A percentile compares a stretch with the other conserved stretches of the same genome.
phyloP scores from a whole-genome alignment of 2,113 vertebrate genomes.

The Triplophysa siluroides region DNA sequence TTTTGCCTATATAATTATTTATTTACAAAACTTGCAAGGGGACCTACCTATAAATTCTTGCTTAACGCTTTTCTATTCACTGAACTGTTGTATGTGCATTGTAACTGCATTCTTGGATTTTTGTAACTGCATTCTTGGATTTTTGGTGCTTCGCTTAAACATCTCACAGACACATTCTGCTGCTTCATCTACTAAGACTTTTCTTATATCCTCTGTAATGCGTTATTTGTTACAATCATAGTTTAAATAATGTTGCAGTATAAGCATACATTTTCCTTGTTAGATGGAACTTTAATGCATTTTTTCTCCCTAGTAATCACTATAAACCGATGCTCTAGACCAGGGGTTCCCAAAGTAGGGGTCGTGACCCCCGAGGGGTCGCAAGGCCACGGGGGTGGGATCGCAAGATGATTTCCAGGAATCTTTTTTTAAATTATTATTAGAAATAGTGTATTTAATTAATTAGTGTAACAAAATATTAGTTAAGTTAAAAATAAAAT shows the following conservation, averaged over 20 bases:
- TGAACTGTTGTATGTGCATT: not conserved
- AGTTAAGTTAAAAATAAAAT: too few relatives aligned
- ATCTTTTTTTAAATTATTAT: too few relatives aligned
- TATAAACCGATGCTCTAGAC: not conserved
- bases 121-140: not conserved
- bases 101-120: conserved; percentile 1
- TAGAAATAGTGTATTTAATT: too few relatives aligned
- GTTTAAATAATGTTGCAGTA: not conserved
- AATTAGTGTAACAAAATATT: too few relatives aligned
- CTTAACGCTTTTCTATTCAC: conserved; percentile 12
- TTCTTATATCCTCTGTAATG: not conserved
- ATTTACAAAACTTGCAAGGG: not conserved
- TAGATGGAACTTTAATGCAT: not conserved
- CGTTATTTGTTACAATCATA: not conserved
- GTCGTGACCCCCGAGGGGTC: too few relatives aligned
- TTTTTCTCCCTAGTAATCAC: not conserved
- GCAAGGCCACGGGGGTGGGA: too few relatives aligned
- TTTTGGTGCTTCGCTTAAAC: conserved; percentile 2
- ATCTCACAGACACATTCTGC: not conserved
- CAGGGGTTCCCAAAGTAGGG: not conserved
- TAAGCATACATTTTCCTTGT: too few relatives aligned
- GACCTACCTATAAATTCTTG: not conserved
- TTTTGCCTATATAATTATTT: conserved; percentile 18
- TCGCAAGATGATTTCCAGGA: too few relatives aligned
- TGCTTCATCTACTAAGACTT: not conserved